Base-by-base conservation (phyloP, 2,113 vertebrate genomes). In the Porphyrio hochstetteri region DNA sequence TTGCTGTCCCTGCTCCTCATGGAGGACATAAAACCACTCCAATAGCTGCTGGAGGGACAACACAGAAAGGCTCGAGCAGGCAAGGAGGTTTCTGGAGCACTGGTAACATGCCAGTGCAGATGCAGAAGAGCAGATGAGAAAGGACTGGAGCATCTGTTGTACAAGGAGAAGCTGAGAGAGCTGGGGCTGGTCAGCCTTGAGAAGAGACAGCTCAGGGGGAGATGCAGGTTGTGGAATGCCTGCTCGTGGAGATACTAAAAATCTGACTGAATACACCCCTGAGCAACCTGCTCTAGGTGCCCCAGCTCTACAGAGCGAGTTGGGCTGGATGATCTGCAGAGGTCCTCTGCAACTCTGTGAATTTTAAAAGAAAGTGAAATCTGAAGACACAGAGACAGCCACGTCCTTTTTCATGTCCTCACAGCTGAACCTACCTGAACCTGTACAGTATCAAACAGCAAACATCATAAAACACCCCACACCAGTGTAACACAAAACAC, bases 141-240 rank as follows among this genome's bases (percentile, higher is more conserved):
- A 4, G 40, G 19, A 31, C 0, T 12, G 10, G 29, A 40, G 59
- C 28, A 55, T 10, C 52, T 4, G 0, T 50, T 67, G 29, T 4
- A 23, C 16, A 63, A 16, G 21, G 12, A 75, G 46, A 35, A 53
- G 11, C 19, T 13, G 28, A 29, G 15, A 61, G 25, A 63, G 31
- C 7, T n/a, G 20, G 11, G 50, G 50, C 50, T 25, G 16, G 19
- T 72, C 38, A 61, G 46, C 50, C 40, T 48, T 16, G 4, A n/a
- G 33, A 55, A 53, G 19, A 13, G 28, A n/a, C 42, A 18, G 38
- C 25, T 57, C 8, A 4, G 6, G 8, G n/a, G 29, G 17, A 48
- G 27, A 16, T 50, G 20, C 50, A 59, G 36, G 29, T 28, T 35
- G 40, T 46, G 12, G 10, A 46, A 63, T 25, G 28, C 56, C 27